Percentiles rank a stretch among this genome's conserved stretches.
Evolutionary conservation across 2,888 invertebrate species (phyloP).

Genomic region (Cheilosia vulpina): DNA sequence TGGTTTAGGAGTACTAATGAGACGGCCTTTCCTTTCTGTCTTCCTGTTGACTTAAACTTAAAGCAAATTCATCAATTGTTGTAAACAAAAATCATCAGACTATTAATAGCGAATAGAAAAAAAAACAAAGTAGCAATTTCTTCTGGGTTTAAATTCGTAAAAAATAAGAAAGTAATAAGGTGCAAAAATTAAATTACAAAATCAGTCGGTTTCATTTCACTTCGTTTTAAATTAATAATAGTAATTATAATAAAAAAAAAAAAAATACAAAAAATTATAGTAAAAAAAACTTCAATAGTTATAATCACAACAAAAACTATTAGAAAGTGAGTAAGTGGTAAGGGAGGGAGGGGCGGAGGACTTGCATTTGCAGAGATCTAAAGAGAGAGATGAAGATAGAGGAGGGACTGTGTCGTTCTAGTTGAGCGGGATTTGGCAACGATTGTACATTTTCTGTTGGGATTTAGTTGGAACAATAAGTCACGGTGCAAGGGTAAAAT

Average conservation of each 20-base stretch:
- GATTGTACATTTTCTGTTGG: too few species aligned
- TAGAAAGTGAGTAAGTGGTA: conserved; percentile 47
- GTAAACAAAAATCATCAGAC: conserved; percentile 20
- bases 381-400: not conserved
- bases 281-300: not conserved
- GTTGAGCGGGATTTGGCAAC: too few species aligned
- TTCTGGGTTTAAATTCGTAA: conserved; percentile 36
- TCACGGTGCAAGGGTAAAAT: conserved; percentile 7
- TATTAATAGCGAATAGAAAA: conserved; percentile 17
- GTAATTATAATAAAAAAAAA: conserved; percentile 21
- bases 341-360: conserved; percentile 2
- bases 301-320: conserved; percentile 68
- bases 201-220: conserved; percentile 68
- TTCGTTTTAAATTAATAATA: conserved; percentile 39
- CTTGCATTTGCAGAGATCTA: conserved; percentile 5
- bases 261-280: conserved; percentile 46
- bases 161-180: conserved; percentile 46
- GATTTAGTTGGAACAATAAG: too few species aligned
- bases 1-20: conserved; percentile 1
- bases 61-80: conserved; percentile 34
- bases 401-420: too few species aligned
- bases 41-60: conserved; percentile 37
- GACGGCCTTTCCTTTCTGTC: conserved; percentile 32
- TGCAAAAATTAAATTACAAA: conserved; percentile 67
- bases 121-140: not conserved